These are phyloP conservation scores for Netelia virgata DNA, from an alignment of 2,888 invertebrate species.

Conservation along the genomic window DNA sequence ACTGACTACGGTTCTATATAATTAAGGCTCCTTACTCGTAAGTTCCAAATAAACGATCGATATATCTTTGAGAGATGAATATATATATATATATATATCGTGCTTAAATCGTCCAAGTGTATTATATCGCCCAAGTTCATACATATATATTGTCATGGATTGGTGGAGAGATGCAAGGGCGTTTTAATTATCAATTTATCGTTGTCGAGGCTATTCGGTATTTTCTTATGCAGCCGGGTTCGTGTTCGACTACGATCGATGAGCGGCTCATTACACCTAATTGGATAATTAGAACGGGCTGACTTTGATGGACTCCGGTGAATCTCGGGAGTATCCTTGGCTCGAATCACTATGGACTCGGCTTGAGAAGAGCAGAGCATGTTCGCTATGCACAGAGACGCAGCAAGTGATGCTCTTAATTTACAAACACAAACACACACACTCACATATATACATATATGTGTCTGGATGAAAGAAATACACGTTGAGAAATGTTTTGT, in stretches of 20 bases:
- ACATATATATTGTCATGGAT: slow-evolving; percentile 44
- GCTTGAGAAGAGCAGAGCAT: slow-evolving; percentile 22
- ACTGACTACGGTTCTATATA: slow-evolving; percentile 17
- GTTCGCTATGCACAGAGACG: not conserved
- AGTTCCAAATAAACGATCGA: slow-evolving; percentile 42
- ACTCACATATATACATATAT: not conserved
- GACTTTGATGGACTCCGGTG: slow-evolving; percentile 52
- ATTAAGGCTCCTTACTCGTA: slow-evolving; percentile 44
- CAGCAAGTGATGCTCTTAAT: slow-evolving; percentile 34
- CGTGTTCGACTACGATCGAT: slow-evolving; percentile 49
- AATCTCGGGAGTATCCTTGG: not conserved
- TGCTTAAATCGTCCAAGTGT: slow-evolving; percentile 14
- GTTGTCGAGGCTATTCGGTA: slow-evolving; percentile 37
- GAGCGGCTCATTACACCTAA: slow-evolving; percentile 60
- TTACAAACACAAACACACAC: not conserved
- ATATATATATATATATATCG: not conserved
- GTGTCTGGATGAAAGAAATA: slow-evolving; percentile 18
- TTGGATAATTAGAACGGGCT: slow-evolving; percentile 62
- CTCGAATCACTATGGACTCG: not conserved
- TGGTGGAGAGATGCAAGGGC: slow-evolving; percentile 33
- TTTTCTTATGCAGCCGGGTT: slow-evolving; percentile 25
- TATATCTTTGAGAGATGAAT: slow-evolving; percentile 30
- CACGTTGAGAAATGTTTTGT: slow-evolving; percentile 50
- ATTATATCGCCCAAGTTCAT: slow-evolving; percentile 24
- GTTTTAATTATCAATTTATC: slow-evolving; percentile 64